These are phyloP conservation scores for Anadara kagoshimensis DNA, from an alignment of 1,140 invertebrate genomes.

Conservation along the genomic window DNA sequence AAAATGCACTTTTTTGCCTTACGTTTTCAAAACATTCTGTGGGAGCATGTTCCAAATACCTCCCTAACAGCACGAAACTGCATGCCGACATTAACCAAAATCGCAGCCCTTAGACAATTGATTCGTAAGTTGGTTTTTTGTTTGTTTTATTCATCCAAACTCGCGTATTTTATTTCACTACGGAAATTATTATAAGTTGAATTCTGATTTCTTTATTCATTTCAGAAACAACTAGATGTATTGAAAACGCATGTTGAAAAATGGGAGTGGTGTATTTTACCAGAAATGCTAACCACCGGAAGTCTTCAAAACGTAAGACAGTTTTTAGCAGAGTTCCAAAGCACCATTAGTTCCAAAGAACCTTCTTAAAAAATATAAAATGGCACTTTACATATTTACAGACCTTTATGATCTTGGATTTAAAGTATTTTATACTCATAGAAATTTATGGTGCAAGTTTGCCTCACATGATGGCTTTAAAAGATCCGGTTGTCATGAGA, in stretches of 20 bases:
- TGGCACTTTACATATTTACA: constrained; percentile 45
- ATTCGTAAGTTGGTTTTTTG: too few relatives aligned
- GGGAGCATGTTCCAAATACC: too few relatives aligned
- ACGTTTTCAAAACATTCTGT: too few relatives aligned
- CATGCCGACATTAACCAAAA: too few relatives aligned
- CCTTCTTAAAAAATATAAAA: constrained; percentile 43
- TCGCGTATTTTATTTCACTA: too few relatives aligned
- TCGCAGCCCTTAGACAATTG: too few relatives aligned
- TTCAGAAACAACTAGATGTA: constrained; percentile 43
- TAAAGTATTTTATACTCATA: constrained; percentile 53
- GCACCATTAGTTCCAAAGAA: constrained; percentile 41
- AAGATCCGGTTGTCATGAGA: constrained; percentile 52
- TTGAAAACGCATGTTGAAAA: constrained; percentile 59
- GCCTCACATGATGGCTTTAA: constrained; percentile 35
- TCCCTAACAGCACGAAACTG: too few relatives aligned
- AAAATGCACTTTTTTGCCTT: too few relatives aligned
- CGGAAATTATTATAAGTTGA: too few relatives aligned
- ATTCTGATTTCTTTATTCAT: too few relatives aligned
- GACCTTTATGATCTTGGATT: constrained; percentile 53
- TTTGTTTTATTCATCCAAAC: too few relatives aligned
- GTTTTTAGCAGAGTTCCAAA: constrained; percentile 50
- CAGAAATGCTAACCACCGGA: constrained; percentile 36
- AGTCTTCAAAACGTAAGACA: constrained; percentile 36
- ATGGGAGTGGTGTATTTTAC: constrained; percentile 57
- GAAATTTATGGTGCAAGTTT: constrained; percentile 54